Base-by-base conservation (phyloP, 2,113 vertebrate species). In the Antennarius striatus region DNA sequence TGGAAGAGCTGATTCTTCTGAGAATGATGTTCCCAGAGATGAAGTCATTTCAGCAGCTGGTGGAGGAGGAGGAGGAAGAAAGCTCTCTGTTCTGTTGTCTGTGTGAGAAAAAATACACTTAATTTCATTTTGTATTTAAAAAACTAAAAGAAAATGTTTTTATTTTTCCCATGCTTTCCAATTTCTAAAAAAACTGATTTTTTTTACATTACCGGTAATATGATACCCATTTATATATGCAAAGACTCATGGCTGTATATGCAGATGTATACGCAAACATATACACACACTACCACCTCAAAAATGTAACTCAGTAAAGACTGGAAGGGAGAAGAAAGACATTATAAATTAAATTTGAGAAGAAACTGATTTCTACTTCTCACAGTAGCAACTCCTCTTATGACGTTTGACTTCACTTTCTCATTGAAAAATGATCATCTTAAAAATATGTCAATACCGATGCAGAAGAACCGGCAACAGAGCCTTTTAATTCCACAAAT, bases 1-100 rank as follows among this genome's bases (percentile, higher is more conserved):
- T 39, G 86, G 0, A 22, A 85, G 6, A 4, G 73, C 63, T 16
- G 90, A 67, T 0, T 89, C 92, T 0, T 88, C 76, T 60, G 55
- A 73, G 70, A 89, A 70, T 0, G 15, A 56, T 14, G 52, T 46
- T 66, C 64, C 72, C 6, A 56, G 50, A 0, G 76, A 63, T 11
- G 89, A 80, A 51, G 60, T 53, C 40, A 50, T 62, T 46, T 72
- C 82, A 0, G 87, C 79, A 45, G 61, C 15, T 60, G 75, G 48
- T 47, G 68, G 54, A 32, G 48, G 42, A n/a, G 86, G 91, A 1
- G 81, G 62, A 0, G 85, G 88, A 42, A 51, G 59, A 36, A 86
- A 13, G 46, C 67, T 6, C 39, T 81, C 88, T 91, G 73, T 54
- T 68, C 32, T 36, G 32, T 36, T 57, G 14, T 17, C 4, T 52